Conservation (phyloP, 2,113 vertebrate genomes). For the Platysternon megacephalum region DNA sequence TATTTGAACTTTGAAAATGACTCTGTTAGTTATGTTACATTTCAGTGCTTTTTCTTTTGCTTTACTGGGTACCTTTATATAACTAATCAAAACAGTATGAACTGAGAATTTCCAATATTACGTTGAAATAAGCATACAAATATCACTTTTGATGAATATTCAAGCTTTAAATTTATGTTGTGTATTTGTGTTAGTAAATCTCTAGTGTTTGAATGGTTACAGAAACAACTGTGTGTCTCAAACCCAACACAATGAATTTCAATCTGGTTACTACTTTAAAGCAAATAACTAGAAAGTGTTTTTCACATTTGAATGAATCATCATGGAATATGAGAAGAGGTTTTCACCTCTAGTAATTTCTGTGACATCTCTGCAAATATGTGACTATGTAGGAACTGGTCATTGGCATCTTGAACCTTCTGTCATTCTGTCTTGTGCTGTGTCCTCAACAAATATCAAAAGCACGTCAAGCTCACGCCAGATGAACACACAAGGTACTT, state of each 20-base stretch:
- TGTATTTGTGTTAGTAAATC: rapidly evolving
- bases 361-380: not conserved
- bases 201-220: not conserved
- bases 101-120: not conserved
- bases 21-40: not conserved
- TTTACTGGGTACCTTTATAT: not conserved
- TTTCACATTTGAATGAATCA: rapidly evolving
- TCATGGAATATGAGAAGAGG: rapidly evolving
- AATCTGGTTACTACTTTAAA: not conserved
- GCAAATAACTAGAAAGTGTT: not conserved
- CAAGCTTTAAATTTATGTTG: rapidly evolving
- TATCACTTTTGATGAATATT: rapidly evolving
- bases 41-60: not conserved
- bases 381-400: rapidly evolving
- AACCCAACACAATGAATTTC: rapidly evolving
- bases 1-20: not conserved
- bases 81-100: not conserved
- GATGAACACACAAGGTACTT: too few species aligned
- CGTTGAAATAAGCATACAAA: not conserved
- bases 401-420: rapidly evolving
- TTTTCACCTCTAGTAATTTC: rapidly evolving
- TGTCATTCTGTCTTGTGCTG: rapidly evolving
- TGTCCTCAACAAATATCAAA: not conserved
- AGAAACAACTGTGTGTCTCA: rapidly evolving
- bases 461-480: too few species aligned